Evolutionary conservation across 2,888 invertebrate species (phyloP), one percentile per base, ranked within the genome.

Genomic region (Thecocarcelia acutangulata): DNA sequence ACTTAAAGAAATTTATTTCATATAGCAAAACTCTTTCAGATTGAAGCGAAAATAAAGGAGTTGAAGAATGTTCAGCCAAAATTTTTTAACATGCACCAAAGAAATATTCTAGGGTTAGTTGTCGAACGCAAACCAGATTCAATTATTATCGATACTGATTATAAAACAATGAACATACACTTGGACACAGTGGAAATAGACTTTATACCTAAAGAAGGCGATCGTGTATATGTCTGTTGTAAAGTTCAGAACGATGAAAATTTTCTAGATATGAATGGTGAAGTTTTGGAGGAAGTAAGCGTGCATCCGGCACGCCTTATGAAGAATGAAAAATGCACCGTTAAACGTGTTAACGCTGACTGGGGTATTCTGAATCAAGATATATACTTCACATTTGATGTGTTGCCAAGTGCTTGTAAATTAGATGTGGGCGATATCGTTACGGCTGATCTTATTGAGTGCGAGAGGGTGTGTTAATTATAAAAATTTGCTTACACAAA

Each of bases 381-480:
- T 72, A 92, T 93, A 54, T 93, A 92, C 87, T 95, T 95, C 84
- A 91, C 92, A 40, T 92, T 91, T 84, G 91, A 92, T 54, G 91
- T 92, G 46, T 88, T 95, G 64, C 91, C 92, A 8, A 88, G 90
- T 70, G 93, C 93, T 0, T 91, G 92, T 81, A 87, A 91, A 42
- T 93, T 94, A 0, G 88, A 91, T 48, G 86, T 93, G 64, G 94
- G 94, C 12, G 94, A 94, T 85, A 92, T 92, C 88, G 94, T 95
- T 3, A 87, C 92, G 72, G 92, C 93, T 5, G 94, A 96, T 87
- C 92, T 93, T 1, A 94, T 96, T 85, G 96, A 96, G 90, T 95
- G 95, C 88, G 93, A 93, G 84, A 94, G 85, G 80, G 90, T 90
- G 81, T 68, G 85, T 84, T 1, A 64, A 44, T 12, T 28, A 42